Conservation (phyloP, 1,140 invertebrate species). For the Solenopsis fugax region DNA sequence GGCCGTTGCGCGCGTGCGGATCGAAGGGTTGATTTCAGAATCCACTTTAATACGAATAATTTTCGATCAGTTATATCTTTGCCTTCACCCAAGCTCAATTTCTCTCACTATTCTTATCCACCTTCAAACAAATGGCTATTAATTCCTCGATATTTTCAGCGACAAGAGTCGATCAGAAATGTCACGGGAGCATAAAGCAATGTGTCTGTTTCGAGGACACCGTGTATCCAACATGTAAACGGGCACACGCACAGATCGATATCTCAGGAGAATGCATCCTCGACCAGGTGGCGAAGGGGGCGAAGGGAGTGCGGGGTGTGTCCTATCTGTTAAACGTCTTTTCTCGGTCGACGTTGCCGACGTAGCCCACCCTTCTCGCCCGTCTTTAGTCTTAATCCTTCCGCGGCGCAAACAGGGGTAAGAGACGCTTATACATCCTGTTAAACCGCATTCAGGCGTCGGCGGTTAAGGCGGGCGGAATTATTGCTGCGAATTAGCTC, state of each 20-base stretch:
- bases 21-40: too few relatives aligned
- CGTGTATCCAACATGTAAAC: neutral
- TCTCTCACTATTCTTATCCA: neutral
- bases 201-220: neutral
- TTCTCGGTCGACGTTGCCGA: slow-evolving; percentile 46
- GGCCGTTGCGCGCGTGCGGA: neutral
- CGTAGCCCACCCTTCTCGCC: slow-evolving; percentile 22
- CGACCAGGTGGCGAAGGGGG: neutral
- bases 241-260: slow-evolving; percentile 20
- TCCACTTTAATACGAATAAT: neutral
- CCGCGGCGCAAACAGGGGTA: slow-evolving; percentile 58
- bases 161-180: neutral
- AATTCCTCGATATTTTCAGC: neutral
- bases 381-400: slow-evolving; percentile 72
- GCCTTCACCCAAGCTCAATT: neutral
- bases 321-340: slow-evolving; percentile 63
- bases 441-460: slow-evolving; percentile 71
- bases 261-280: slow-evolving; percentile 43
- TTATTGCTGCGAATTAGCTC: slow-evolving; percentile 71
- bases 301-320: neutral
- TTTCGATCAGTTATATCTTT: neutral
- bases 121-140: neutral
- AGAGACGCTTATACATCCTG: slow-evolving; percentile 70
- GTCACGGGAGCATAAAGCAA: neutral
- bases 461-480: slow-evolving; percentile 63